phyloP scores from a whole-genome alignment of 2,797 vertebrate genomes.

The Emydoidea blandingii region DNA sequence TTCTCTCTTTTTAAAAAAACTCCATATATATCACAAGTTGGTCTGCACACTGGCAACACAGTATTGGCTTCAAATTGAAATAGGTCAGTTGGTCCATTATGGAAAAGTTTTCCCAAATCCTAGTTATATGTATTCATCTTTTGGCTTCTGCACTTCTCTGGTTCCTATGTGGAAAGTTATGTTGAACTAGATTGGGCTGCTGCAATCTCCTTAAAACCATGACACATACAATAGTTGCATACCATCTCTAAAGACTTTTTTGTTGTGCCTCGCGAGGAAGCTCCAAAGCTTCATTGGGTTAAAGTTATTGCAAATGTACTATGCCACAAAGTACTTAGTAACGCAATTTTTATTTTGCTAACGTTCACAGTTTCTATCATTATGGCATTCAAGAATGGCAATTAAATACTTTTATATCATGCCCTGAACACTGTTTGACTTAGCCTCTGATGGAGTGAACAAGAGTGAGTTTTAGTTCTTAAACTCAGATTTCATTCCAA shows the following conservation, averaged over 20 bases:
- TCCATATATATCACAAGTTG: background rate
- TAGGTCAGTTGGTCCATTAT: background rate
- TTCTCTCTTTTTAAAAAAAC: background rate
- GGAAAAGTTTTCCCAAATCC: background rate
- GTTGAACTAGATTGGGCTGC: background rate
- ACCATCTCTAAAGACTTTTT: background rate
- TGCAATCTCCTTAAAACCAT: background rate
- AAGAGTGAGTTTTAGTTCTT: background rate
- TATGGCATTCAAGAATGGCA: background rate
- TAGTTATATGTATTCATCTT: background rate
- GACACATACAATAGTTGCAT: background rate
- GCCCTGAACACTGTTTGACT: background rate
- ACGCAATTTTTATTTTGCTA: background rate
- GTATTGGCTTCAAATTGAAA: background rate
- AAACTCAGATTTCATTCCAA: background rate
- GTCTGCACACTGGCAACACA: background rate
- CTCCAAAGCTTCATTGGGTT: too few species aligned
- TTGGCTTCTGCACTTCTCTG: background rate
- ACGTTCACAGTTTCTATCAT: background rate
- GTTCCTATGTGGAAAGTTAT: background rate
- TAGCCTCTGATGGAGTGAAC: background rate
- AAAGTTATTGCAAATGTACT: background rate
- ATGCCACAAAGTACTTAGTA: background rate
- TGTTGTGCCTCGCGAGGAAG: background rate
- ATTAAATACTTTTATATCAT: background rate